Conservation (phyloP, 2,113 vertebrate genomes). For the Alexandromys fortis region DNA sequence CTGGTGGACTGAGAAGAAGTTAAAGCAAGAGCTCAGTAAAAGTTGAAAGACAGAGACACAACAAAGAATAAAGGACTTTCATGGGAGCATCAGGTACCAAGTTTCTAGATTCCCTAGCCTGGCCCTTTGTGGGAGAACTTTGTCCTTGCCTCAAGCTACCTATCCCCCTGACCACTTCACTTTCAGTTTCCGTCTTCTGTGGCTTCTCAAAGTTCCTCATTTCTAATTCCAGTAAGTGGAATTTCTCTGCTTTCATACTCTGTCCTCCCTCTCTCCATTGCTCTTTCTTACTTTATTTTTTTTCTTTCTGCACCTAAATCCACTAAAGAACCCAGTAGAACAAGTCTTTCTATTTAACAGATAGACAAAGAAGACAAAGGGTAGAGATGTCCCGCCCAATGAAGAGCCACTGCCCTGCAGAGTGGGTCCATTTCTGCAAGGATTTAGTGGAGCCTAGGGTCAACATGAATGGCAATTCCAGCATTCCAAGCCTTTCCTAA, state of each 20-base stretch:
- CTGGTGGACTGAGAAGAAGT: background rate
- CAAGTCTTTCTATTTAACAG: background rate
- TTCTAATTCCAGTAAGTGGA: background rate
- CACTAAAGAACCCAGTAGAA: background rate
- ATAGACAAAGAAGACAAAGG: background rate
- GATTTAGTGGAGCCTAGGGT: background rate
- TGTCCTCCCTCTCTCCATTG: fast-evolving
- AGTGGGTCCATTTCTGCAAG: background rate
- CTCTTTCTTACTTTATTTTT: background rate
- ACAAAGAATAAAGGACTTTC: slow-evolving; percentile 12
- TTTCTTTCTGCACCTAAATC: background rate
- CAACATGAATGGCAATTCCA: background rate
- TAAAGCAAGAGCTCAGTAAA: background rate
- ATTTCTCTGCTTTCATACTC: slow-evolving; percentile 15
- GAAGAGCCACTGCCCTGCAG: background rate
- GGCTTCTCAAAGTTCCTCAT: background rate
- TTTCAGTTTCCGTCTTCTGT: background rate
- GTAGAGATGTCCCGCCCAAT: background rate
- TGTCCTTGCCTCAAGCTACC: background rate
- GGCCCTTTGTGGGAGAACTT: background rate
- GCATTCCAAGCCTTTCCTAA: background rate
- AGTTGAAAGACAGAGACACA: background rate
- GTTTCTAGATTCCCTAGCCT: background rate
- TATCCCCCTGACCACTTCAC: background rate
- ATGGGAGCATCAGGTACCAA: background rate